A percentile compares a stretch with the other conserved stretches of the same genome.
phyloP scores from a whole-genome alignment of 2,113 vertebrate genomes.

The Nicator chloris region DNA sequence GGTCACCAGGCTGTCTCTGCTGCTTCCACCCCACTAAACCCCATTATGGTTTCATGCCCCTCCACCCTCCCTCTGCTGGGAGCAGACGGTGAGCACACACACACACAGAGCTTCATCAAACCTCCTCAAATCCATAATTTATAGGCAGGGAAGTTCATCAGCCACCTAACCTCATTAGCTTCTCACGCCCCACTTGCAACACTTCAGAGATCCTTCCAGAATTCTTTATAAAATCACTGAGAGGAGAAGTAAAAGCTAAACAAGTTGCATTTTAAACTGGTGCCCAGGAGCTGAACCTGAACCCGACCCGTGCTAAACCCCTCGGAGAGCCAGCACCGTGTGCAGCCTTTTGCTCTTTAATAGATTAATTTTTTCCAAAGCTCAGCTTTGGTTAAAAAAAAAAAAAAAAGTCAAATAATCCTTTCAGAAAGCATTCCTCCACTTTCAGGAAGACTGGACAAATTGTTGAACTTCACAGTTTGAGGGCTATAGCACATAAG shows the following conservation, averaged over 20 bases:
- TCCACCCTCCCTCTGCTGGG: background rate
- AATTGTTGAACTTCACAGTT: background rate
- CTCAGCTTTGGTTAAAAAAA: background rate
- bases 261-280: background rate
- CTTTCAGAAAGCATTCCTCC: background rate
- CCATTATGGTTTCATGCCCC: background rate
- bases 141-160: background rate
- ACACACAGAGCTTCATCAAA: background rate
- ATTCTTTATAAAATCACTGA: background rate
- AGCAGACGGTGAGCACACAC: background rate
- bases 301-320: background rate
- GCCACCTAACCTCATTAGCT: background rate
- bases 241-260: background rate
- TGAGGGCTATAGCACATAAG: background rate
- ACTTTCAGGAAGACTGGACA: background rate
- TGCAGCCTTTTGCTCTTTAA: background rate
- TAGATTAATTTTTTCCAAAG: background rate
- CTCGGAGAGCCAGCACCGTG: accelerated
- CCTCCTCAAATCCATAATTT: background rate
- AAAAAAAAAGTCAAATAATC: background rate
- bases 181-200: background rate
- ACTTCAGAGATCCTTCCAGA: background rate
- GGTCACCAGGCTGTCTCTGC: background rate
- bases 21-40: constrained; percentile 16
- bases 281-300: background rate